phyloP scores from a whole-genome alignment of 2,797 vertebrate species.

The Austrolebias charrua region DNA sequence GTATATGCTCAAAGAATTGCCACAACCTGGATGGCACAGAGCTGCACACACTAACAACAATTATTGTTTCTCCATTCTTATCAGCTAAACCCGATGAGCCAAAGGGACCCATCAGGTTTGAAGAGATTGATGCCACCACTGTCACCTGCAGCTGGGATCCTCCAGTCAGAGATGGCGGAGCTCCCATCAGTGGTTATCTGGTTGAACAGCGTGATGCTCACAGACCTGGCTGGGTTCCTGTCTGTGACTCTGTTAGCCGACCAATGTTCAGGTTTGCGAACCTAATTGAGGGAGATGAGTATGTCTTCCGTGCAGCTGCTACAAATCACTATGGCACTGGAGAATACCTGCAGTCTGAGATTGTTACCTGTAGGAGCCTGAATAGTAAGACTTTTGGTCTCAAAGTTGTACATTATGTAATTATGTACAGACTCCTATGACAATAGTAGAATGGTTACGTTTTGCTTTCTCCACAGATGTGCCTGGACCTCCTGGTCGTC shows the following conservation, averaged over 20 bases:
- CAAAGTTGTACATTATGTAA: not conserved
- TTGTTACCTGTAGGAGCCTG: slow-evolving; percentile 91
- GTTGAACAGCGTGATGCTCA: slow-evolving; percentile 98
- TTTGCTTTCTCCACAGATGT: slow-evolving; percentile 76
- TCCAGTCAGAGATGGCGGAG: slow-evolving; percentile 91
- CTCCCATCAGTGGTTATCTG: slow-evolving; percentile 89
- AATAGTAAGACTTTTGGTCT: slow-evolving; percentile 83
- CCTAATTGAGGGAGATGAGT: slow-evolving; percentile 93
- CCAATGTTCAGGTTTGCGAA: slow-evolving; percentile 90
- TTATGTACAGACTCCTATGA: not conserved
- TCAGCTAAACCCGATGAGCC: slow-evolving; percentile 96
- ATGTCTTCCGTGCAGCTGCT: slow-evolving; percentile 95
- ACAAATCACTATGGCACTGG: slow-evolving; percentile 95
- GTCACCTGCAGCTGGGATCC: slow-evolving; percentile 92
- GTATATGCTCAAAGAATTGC: not conserved
- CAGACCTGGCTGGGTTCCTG: slow-evolving; percentile 95
- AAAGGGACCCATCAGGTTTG: slow-evolving; percentile 86
- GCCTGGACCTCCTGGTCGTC: slow-evolving; percentile 92
- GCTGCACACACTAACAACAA: not conserved
- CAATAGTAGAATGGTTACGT: slow-evolving; percentile 5
- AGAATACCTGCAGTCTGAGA: slow-evolving; percentile 92
- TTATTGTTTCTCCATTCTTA: slow-evolving; percentile 10
- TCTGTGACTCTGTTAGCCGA: slow-evolving; percentile 93
- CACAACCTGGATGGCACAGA: not conserved
- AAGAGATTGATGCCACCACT: slow-evolving; percentile 91